These are phyloP conservation scores for Pseudomyrmex concolor DNA, from an alignment of 1,140 invertebrate species.

Conservation along the genomic window DNA sequence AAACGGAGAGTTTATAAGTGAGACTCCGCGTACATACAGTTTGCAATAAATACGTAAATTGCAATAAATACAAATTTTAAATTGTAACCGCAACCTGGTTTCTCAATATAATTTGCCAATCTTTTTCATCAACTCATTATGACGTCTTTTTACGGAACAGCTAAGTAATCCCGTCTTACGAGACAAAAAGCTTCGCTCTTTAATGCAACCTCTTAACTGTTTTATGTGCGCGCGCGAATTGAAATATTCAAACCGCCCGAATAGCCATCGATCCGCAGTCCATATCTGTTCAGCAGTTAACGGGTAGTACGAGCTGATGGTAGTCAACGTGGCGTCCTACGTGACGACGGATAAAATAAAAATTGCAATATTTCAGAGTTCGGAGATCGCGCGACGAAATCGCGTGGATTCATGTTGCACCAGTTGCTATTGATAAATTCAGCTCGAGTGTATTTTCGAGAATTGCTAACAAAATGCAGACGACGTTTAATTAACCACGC, in stretches of 20 bases:
- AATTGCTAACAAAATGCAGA: background rate
- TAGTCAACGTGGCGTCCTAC: background rate
- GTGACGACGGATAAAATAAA: constrained; percentile 7
- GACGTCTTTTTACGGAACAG: background rate
- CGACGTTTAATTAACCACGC: background rate
- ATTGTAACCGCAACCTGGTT: too few relatives aligned
- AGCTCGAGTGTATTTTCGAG: background rate
- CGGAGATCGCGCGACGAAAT: background rate
- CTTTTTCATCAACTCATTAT: background rate
- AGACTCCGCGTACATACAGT: background rate
- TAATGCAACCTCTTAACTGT: constrained; percentile 36
- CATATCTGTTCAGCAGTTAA: constrained; percentile 13
- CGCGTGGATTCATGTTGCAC: background rate
- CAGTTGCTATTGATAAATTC: background rate
- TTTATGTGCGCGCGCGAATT: constrained; percentile 26
- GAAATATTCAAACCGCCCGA: constrained; percentile 44
- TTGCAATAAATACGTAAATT: too few relatives aligned
- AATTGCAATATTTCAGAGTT: constrained; percentile 8
- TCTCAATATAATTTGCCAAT: background rate
- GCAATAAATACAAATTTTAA: too few relatives aligned
- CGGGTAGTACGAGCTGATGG: constrained; percentile 6
- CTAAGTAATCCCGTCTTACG: background rate
- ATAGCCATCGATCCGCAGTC: constrained; percentile 43
- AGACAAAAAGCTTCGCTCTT: constrained; percentile 6
- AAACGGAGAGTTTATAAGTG: background rate